Evolutionary conservation across 2,888 invertebrate species (phyloP), one percentile per base, ranked within the genome.

Genomic region (Micoletzkya japonica): DNA sequence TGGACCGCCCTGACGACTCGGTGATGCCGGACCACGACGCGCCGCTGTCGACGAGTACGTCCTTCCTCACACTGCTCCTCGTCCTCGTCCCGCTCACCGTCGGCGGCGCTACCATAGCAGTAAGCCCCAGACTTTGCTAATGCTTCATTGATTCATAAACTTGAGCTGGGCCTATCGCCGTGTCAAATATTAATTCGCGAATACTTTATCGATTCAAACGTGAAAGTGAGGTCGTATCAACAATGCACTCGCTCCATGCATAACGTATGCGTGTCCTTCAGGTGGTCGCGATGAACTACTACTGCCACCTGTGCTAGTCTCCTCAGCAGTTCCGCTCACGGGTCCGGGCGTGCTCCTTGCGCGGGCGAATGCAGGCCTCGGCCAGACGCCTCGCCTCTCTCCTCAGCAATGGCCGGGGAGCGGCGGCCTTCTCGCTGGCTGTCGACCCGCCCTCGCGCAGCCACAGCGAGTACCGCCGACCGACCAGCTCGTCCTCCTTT

Each of bases 11-110:
- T 4, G 78, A 77, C 58, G 76, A 76, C 61, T 70, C 44, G 6
- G n/a, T 26, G 10, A n/a, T 44, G 30, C 68, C 50, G 34, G 32
- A 44, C 34, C 57, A 44, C 17, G 68, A 68, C 14, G 68, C 68
- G 44, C 68, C 68, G 6, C 30, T 58, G 1, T 57, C 68, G n/a
- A 39, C 44, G 14, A 3, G 58, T 50, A 78, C 78, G n/a, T 80
- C 82, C 6, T 69, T 82, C 61, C 77, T 84, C 59, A 83, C 82
- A 20, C 54, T 84, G 10, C 73, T 85, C 7, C 75, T 85, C 14
- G 85, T 85, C 4, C 77, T 84, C n/a, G 85, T 85, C 58, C 85
- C 85, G 6, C 72, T 85, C 24, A 82, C 83, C 20, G 83, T 85
- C 36, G 85, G 84, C 37, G 83, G 76, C 10, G 82, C 81, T 17